Evolutionary conservation across 2,888 invertebrate genomes (phyloP).

Genomic region (Agrilus cyanescens): DNA sequence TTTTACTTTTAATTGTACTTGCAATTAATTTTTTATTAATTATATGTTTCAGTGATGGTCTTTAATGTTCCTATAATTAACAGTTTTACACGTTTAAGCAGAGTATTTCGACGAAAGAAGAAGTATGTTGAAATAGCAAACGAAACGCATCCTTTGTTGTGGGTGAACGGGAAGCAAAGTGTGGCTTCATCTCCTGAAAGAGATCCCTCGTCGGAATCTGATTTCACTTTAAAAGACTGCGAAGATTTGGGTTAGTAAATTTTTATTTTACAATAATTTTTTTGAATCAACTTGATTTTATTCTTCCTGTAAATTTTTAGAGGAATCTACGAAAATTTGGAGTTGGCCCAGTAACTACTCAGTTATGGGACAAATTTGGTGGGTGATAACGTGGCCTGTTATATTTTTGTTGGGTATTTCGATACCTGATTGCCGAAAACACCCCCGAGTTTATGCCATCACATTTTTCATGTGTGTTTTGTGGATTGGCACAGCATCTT

Average conservation of each 20-base stretch:
- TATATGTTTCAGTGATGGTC: constrained; percentile 48
- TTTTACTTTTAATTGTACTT: neutral
- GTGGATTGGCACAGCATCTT: constrained; percentile 73
- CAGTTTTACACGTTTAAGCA: constrained; percentile 40
- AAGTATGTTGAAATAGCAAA: constrained; percentile 42
- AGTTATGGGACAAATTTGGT: constrained; percentile 36
- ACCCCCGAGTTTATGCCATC: constrained; percentile 46
- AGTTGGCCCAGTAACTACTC: constrained; percentile 45
- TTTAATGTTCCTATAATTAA: constrained; percentile 49
- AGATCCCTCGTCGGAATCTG: constrained; percentile 23
- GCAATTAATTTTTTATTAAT: constrained; percentile 6
- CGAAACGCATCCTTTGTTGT: constrained; percentile 36
- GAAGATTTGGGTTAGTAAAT: constrained; percentile 30
- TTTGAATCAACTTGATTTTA: neutral
- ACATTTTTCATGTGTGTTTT: constrained; percentile 70
- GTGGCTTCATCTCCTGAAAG: constrained; percentile 1
- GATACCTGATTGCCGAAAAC: constrained; percentile 63
- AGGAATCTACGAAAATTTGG: constrained; percentile 38
- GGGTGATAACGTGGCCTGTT: constrained; percentile 64
- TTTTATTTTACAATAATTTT: neutral
- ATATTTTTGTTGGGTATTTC: constrained; percentile 57
- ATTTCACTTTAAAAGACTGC: constrained; percentile 33
- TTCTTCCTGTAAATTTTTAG: constrained; percentile 17
- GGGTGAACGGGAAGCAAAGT: constrained; percentile 12
- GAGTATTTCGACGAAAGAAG: constrained; percentile 37